phyloP scores from a whole-genome alignment of 2,113 vertebrate species.

The Malurus elegans region DNA sequence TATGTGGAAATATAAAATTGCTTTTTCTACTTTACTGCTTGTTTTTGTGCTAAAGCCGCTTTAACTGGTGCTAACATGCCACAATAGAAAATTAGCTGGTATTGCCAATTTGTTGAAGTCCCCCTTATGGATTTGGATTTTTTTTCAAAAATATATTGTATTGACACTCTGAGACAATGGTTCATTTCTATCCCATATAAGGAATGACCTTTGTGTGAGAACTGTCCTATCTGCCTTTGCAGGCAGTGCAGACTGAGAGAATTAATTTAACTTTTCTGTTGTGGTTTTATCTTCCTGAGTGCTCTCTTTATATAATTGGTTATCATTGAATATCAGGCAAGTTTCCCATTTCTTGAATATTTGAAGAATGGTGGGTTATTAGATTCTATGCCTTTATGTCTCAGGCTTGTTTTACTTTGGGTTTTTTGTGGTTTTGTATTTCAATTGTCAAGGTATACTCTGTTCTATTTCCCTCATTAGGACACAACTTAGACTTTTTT shows the following conservation, averaged over 20 bases:
- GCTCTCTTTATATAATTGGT: neutral
- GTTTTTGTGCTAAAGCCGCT: neutral
- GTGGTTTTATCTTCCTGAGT: slow-evolving; percentile 21
- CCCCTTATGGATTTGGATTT: neutral
- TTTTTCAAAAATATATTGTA: neutral
- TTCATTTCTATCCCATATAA: neutral
- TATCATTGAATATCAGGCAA: slow-evolving; percentile 12
- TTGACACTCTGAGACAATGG: neutral
- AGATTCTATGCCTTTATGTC: neutral
- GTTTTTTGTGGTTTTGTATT: slow-evolving; percentile 3
- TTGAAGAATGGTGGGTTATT: neutral
- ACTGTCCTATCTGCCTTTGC: neutral
- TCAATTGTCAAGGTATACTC: neutral
- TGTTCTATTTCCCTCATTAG: neutral
- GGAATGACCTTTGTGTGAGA: neutral
- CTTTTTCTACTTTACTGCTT: neutral
- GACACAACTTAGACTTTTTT: neutral
- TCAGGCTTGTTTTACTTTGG: neutral
- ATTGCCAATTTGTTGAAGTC: neutral
- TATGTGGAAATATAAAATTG: neutral
- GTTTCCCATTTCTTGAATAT: slow-evolving; percentile 37
- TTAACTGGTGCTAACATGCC: neutral
- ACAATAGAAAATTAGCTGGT: neutral
- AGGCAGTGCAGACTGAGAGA: neutral
- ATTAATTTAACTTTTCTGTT: slow-evolving; percentile 14